Conservation (phyloP, 30 jellyfish, hydroid and myxozoan genomes). For the Catostylus mosaicus region DNA sequence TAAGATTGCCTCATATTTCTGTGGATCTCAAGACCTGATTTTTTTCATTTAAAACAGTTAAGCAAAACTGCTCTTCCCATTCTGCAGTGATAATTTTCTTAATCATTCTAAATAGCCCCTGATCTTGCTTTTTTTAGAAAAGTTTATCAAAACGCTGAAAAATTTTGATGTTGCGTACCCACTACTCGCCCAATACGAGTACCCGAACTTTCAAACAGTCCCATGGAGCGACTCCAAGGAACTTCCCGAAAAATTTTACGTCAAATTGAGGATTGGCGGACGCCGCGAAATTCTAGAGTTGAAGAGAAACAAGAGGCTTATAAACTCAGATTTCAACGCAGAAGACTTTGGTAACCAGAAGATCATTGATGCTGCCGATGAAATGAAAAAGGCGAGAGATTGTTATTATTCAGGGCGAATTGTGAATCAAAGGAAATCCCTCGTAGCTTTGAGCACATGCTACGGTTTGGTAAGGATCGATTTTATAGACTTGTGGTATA, state of each 20-base stretch:
- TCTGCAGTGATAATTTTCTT: too few relatives aligned
- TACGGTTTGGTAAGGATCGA: slow-evolving; percentile 90
- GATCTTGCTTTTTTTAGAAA: slow-evolving; percentile 10
- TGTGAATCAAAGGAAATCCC: slow-evolving; percentile 67
- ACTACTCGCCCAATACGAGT: slow-evolving; percentile 44
- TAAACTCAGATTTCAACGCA: slow-evolving; percentile 63
- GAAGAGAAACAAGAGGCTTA: slow-evolving; percentile 45
- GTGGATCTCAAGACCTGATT: background rate
- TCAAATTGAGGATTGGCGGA: slow-evolving; percentile 53
- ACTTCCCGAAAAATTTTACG: slow-evolving; percentile 70
- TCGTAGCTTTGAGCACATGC: slow-evolving; percentile 84
- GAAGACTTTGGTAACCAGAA: slow-evolving; percentile 38
- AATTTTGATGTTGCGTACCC: slow-evolving; percentile 59
- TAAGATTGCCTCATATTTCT: background rate
- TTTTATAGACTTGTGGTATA: too few relatives aligned
- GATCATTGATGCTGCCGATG: background rate
- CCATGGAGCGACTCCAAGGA: slow-evolving; percentile 65
- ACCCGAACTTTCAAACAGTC: slow-evolving; percentile 54
- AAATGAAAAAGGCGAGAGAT: slow-evolving; percentile 6
- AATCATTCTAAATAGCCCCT: background rate
- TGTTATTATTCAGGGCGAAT: slow-evolving; percentile 84
- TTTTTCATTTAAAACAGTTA: background rate
- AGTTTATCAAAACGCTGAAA: slow-evolving; percentile 33
- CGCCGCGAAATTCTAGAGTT: slow-evolving; percentile 33
- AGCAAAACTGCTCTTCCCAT: too few relatives aligned